phyloP scores from a whole-genome alignment of 1,140 invertebrate species.

The Heliconius hermathena region DNA sequence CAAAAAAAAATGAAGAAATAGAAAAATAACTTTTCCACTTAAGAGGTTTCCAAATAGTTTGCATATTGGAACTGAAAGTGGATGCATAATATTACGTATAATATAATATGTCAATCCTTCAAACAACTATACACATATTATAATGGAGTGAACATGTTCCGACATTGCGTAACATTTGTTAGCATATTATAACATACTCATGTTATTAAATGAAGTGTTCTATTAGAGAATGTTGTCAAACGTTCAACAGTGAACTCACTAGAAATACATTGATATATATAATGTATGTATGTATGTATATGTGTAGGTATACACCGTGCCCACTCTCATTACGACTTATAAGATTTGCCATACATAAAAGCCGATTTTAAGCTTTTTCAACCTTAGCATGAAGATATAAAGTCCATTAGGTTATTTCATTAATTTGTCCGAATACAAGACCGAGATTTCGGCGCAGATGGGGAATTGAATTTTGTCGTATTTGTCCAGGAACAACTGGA shows the following conservation, averaged over 20 bases:
- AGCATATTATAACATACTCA: not conserved
- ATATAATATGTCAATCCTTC: not conserved
- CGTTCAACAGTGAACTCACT: not conserved
- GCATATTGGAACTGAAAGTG: not conserved
- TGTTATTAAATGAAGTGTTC: not conserved
- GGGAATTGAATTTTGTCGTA: conserved; percentile 63
- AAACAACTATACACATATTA: not conserved
- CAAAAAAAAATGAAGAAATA: too few species aligned
- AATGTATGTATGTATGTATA: not conserved
- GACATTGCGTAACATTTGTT: conserved; percentile 10
- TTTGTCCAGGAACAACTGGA: conserved; percentile 47
- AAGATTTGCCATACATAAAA: conserved; percentile 12
- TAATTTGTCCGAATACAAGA: conserved; percentile 36
- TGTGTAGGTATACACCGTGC: not conserved
- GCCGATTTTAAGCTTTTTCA: conserved; percentile 13
- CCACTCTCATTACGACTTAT: conserved; percentile 11
- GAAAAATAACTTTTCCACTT: not conserved
- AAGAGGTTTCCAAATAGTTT: not conserved
- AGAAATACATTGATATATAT: not conserved
- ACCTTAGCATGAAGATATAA: conserved; percentile 21
- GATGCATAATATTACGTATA: not conserved
- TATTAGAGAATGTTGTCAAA: conserved; percentile 2
- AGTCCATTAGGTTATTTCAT: conserved; percentile 32
- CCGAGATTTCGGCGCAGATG: conserved; percentile 51
- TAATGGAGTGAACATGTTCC: not conserved